Evolutionary conservation across 2,797 vertebrate species (phyloP).

Genomic region (Chelidonichthys spinosus): DNA sequence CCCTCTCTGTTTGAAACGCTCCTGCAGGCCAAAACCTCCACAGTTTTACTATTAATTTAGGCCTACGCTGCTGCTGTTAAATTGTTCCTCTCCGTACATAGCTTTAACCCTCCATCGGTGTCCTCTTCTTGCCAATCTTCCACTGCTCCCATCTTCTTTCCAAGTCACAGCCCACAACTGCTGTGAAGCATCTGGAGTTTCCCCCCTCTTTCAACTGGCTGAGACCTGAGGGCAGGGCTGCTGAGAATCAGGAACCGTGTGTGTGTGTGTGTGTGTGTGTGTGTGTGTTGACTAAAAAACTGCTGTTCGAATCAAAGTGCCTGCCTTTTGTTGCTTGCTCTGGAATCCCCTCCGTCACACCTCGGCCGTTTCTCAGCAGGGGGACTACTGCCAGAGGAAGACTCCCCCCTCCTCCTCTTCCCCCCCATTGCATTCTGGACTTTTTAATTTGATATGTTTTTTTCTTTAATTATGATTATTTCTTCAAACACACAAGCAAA

Average conservation of each 20-base stretch:
- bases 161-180: constrained; percentile 69
- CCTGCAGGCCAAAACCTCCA: constrained; percentile 49
- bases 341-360: constrained; percentile 79
- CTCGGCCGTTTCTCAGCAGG: constrained; percentile 73
- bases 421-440: constrained; percentile 18
- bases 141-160: constrained; percentile 41
- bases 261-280: constrained; percentile 26
- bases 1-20: constrained; percentile 25
- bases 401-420: constrained; percentile 31
- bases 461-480: neutral
- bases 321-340: constrained; percentile 79
- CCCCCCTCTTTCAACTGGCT: constrained; percentile 66
- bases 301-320: constrained; percentile 76
- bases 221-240: constrained; percentile 75
- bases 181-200: constrained; percentile 81
- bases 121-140: constrained; percentile 54
- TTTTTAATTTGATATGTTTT: constrained; percentile 20
- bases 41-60: constrained; percentile 64
- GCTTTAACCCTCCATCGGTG: constrained; percentile 58
- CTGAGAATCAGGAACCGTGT: constrained; percentile 58
- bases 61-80: constrained; percentile 48
- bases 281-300: constrained; percentile 46
- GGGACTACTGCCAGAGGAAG: constrained; percentile 60
- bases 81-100: constrained; percentile 64
- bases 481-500: constrained; percentile 4